Evolutionary conservation across 2,888 invertebrate genomes (phyloP).

Genomic region (Andrena marginata): DNA sequence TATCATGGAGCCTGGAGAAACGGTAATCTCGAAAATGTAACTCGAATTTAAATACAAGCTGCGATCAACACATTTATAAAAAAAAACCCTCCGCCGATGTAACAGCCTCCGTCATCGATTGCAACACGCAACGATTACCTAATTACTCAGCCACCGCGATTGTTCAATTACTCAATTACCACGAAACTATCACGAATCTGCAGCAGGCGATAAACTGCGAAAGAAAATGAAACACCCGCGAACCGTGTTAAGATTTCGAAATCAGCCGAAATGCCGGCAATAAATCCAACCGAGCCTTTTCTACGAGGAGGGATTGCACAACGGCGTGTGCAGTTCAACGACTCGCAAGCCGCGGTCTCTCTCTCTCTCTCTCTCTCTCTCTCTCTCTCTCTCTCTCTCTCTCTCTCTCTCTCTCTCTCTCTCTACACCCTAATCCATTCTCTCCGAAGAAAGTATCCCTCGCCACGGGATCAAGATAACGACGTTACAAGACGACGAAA

Average conservation of each 20-base stretch:
- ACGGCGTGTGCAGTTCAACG: conserved; percentile 47
- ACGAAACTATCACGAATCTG: not conserved
- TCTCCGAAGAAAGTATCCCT: conserved; percentile 48
- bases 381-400: conserved; percentile 13
- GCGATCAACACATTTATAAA: too few species aligned
- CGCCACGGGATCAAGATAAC: conserved; percentile 50
- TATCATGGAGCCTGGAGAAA: too few species aligned
- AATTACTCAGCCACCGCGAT: conserved; percentile 6
- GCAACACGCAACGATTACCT: not conserved
- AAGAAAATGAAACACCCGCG: conserved; percentile 19
- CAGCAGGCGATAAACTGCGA: not conserved
- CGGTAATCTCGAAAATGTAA: too few species aligned
- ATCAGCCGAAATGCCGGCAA: conserved; percentile 53
- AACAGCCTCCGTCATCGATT: not conserved
- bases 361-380: conserved; percentile 17
- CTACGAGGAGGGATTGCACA: conserved; percentile 51
- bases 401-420: conserved; percentile 13
- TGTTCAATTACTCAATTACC: conserved; percentile 1
- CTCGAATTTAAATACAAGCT: too few species aligned
- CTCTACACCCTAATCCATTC: conserved; percentile 49
- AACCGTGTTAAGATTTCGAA: conserved; percentile 54
- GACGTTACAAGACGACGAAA: conserved; percentile 55
- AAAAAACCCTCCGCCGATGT: not conserved
- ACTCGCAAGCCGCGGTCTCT: conserved; percentile 34
- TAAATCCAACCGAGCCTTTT: conserved; percentile 50